Conservation (phyloP, 2,113 vertebrate species). For the Riparia riparia region DNA sequence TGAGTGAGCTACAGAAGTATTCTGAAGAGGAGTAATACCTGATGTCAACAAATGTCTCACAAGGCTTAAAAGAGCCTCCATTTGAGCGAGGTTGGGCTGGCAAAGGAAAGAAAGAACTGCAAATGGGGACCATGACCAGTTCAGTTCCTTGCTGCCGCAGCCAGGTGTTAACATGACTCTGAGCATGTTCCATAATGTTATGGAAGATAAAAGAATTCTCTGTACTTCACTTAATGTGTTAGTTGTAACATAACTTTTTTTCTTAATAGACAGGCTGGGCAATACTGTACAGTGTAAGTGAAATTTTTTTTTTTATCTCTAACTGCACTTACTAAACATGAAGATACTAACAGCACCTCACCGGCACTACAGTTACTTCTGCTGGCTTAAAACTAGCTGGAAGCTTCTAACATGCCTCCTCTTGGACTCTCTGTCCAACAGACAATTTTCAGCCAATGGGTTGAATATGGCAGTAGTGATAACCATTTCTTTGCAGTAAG, state of each 20-base stretch:
- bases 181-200: neutral
- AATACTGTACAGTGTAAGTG: constrained; percentile 71
- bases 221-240: neutral
- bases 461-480: neutral
- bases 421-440: neutral
- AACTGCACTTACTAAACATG: constrained; percentile 7
- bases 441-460: neutral
- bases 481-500: neutral
- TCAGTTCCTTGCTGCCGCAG: neutral
- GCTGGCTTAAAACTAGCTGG: constrained; percentile 9
- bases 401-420: neutral
- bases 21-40: neutral
- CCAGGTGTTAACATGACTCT: neutral
- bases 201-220: neutral
- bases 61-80: neutral
- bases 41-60: neutral
- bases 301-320: constrained; percentile 15
- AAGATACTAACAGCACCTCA: constrained; percentile 50
- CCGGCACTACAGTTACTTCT: neutral
- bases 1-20: neutral
- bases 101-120: neutral
- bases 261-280: constrained; percentile 68
- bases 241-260: constrained; percentile 55
- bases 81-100: neutral
- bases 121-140: too few relatives aligned